Evolutionary conservation across 2,113 vertebrate genomes (phyloP).

Genomic region (Dipodomys spectabilis): DNA sequence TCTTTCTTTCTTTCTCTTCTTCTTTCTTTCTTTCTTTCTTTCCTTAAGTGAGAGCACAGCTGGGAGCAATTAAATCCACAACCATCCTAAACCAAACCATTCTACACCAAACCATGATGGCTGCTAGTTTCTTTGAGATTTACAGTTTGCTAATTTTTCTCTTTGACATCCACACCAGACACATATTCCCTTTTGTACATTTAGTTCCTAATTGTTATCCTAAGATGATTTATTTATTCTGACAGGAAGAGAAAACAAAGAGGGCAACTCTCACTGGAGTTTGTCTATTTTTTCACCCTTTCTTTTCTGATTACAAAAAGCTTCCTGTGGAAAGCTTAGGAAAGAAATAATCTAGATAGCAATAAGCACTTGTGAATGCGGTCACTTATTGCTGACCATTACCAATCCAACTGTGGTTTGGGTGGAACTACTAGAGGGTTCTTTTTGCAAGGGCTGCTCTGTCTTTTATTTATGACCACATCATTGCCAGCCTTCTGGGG

Average conservation of each 20-base stretch:
- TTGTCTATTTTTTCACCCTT: conserved; percentile 30
- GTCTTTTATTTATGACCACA: not conserved
- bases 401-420: not conserved
- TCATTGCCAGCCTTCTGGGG: not conserved
- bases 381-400: not conserved
- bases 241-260: conserved; percentile 45
- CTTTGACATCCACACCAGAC: not conserved
- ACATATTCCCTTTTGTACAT: conserved; percentile 33
- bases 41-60: not conserved
- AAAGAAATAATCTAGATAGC: conserved; percentile 21
- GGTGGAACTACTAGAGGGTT: rapidly evolving
- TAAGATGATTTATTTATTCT: conserved; percentile 59
- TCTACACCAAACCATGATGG: not conserved
- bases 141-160: conserved; percentile 19
- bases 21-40: not conserved
- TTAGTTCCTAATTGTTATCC: conserved; percentile 62
- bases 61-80: conserved; percentile 16
- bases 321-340: not conserved
- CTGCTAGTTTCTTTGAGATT: not conserved
- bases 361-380: not conserved
- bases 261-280: not conserved
- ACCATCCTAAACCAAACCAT: not conserved
- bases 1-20: too few species aligned
- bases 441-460: not conserved
- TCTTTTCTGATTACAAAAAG: conserved; percentile 14